Evolutionary conservation across 2,113 vertebrate species (phyloP).

Genomic region (Glaucomys volans): DNA sequence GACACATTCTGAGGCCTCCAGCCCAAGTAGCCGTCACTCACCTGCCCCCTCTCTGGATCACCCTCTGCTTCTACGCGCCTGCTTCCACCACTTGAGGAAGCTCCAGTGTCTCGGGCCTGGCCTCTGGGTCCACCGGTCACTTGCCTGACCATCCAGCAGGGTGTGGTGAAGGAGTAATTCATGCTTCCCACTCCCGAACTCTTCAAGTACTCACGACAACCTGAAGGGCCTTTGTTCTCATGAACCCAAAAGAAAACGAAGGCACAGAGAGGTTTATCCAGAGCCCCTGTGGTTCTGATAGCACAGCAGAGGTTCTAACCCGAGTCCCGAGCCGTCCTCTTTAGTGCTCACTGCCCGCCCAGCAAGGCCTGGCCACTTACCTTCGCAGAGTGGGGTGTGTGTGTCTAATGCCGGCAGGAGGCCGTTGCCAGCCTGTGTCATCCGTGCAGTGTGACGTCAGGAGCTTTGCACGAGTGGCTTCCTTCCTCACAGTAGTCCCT

Average conservation of each 20-base stretch:
- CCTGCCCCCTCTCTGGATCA: neutral
- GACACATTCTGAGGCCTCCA: neutral
- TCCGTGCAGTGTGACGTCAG: neutral
- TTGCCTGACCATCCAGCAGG: neutral
- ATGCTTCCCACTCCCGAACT: neutral
- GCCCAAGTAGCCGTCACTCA: neutral
- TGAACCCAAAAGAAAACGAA: neutral
- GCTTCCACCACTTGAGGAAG: neutral
- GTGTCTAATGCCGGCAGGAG: neutral
- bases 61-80: neutral
- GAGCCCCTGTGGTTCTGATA: neutral
- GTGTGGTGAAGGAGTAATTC: rapidly evolving
- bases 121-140: neutral
- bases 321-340: neutral
- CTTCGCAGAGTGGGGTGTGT: rapidly evolving
- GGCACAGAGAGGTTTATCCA: neutral
- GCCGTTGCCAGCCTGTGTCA: neutral
- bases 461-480: neutral
- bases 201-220: neutral
- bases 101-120: neutral
- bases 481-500: neutral
- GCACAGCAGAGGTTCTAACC: neutral
- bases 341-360: neutral
- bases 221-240: neutral
- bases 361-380: neutral